Evolutionary conservation across 1,140 invertebrate species (phyloP), one percentile per base, ranked within the genome.

Genomic region (Trachymyrmex cornetzi): DNA sequence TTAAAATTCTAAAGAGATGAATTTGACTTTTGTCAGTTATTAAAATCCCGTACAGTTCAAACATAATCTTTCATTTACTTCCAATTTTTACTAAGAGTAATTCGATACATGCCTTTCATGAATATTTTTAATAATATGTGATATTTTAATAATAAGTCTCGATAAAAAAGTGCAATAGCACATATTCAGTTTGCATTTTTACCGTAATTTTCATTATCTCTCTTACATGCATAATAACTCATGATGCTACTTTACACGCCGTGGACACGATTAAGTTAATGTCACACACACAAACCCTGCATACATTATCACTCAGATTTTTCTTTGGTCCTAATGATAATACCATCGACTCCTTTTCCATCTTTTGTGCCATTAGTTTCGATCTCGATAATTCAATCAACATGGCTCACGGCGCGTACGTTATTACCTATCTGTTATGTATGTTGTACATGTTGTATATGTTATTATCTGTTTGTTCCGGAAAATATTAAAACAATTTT

Each of bases 121-220:
- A 11, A 74, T 55, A 3, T 30, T 14, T 16, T 12, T 34, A 19
- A 57, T 57, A 77, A 1, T 0, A 9, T 22, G 9, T 5, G 12
- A 6, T n/a, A n/a, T n/a, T n/a, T n/a, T n/a, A n/a, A n/a, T n/a
- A n/a, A n/a, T 16, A 44, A 57, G 3, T 34, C n/a, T 50, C 30
- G 22, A 38, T 38, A 61, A 30, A 74, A 63, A 24, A 61, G 48
- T 44, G 44, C 77, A 11, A 16, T 53, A 79, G 63, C n/a, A 72
- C 22, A 71, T 66, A 69, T 82, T 85, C 71, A 11, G 57, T 63
- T 67, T 84, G 86, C 34, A 0, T 44, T 72, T 88, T 84, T 86
- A 74, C 88, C 86, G 64, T 75, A 87, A 86, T 90, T 92, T 92
- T 89, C 91, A 89, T 92, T 88, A 91, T 89, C 69, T 80, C 24